Percentiles rank a stretch among this genome's conserved stretches.
These are phyloP conservation scores for Okamejei kenojei DNA, from an alignment of 2,797 vertebrate genomes.

Conservation along the genomic window DNA sequence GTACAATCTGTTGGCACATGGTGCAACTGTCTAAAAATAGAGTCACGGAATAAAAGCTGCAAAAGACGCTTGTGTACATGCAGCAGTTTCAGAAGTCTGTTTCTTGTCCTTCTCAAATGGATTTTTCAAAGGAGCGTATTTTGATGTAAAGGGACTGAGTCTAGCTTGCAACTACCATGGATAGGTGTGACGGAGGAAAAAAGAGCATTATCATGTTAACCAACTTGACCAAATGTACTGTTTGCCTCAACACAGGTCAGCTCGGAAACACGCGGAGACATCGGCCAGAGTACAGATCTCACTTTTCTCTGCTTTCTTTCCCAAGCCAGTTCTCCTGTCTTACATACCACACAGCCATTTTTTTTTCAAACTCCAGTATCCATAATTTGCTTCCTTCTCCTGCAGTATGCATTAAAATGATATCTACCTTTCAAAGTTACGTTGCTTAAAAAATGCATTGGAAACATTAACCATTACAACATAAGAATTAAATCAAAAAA, in stretches of 20 bases:
- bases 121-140: not conserved
- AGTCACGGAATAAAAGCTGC: slow-evolving; percentile 11
- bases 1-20: not conserved
- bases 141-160: not conserved
- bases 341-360: not conserved
- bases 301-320: not conserved
- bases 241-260: not conserved
- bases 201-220: not conserved
- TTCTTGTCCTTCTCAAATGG: not conserved
- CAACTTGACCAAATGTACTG: not conserved
- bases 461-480: not conserved
- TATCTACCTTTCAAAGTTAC: not conserved
- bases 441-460: not conserved
- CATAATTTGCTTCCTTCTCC: not conserved
- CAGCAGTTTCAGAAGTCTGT: slow-evolving; percentile 22
- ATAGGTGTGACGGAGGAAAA: not conserved
- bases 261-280: not conserved
- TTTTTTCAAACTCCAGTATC: not conserved
- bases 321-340: not conserved
- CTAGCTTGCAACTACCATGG: not conserved
- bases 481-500: not conserved
- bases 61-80: not conserved
- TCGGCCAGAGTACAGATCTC: not conserved
- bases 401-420: not conserved
- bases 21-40: slow-evolving; percentile 12